phyloP scores from a whole-genome alignment of 2,797 vertebrate species.

The Scolopax bukidnonensis region DNA sequence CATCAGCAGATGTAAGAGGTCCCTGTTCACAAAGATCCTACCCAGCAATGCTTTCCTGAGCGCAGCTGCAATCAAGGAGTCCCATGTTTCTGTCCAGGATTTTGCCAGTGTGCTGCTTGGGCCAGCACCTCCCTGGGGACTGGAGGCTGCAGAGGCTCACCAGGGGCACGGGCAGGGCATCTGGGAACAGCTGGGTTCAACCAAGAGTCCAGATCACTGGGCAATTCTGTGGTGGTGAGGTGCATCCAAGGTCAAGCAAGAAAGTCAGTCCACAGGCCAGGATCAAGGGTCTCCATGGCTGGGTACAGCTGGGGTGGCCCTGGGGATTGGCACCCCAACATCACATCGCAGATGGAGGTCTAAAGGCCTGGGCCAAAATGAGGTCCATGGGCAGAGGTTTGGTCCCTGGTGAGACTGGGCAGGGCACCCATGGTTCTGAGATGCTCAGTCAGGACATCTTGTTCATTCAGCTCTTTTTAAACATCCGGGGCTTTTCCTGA shows the following conservation, averaged over 20 bases:
- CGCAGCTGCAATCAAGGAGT: fast-evolving
- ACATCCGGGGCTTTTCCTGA: not conserved
- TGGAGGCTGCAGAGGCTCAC: not conserved
- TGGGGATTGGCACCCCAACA: not conserved
- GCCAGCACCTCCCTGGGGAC: not conserved
- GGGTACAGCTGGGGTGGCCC: not conserved
- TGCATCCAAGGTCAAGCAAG: not conserved
- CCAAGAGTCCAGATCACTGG: not conserved
- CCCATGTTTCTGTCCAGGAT: not conserved
- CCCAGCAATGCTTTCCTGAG: not conserved
- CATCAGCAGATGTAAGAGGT: not conserved
- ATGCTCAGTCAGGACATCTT: not conserved
- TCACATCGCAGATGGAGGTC: not conserved
- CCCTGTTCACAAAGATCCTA: not conserved
- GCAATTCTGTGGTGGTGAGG: not conserved
- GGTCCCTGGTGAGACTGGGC: not conserved
- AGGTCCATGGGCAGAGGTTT: not conserved
- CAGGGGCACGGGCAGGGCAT: not conserved
- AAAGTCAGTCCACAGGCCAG: not conserved
- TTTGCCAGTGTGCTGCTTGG: not conserved
- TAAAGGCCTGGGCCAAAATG: not conserved
- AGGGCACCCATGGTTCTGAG: not conserved
- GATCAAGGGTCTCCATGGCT: not conserved
- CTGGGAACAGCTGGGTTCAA: not conserved
- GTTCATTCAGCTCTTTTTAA: not conserved